Evolutionary conservation across 2,888 invertebrate genomes (phyloP).

Genomic region (Diogma glabrata): DNA sequence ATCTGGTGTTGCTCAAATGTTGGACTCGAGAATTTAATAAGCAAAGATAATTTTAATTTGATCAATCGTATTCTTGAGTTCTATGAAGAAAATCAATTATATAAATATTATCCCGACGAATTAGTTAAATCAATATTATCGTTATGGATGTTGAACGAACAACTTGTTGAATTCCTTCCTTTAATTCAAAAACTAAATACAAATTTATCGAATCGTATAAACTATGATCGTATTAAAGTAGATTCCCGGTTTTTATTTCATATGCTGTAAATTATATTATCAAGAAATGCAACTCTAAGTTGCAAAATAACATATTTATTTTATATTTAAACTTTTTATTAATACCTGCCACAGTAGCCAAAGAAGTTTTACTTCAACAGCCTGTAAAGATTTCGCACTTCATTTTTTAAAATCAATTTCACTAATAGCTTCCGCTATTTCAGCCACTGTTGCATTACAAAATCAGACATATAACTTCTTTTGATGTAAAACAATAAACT

Average conservation of each 20-base stretch:
- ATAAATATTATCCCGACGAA: constrained; percentile 28
- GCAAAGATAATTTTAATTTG: constrained; percentile 21
- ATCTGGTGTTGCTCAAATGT: constrained; percentile 32
- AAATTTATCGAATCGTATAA: constrained; percentile 8
- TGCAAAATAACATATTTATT: too few species aligned
- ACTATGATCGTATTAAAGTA: constrained; percentile 27
- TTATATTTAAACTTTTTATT: too few species aligned
- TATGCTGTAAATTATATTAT: constrained; percentile 43
- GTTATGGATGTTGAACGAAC: constrained; percentile 27
- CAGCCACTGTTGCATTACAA: too few species aligned
- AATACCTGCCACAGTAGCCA: too few species aligned
- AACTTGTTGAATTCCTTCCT: constrained; percentile 25
- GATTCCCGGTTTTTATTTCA: constrained; percentile 51
- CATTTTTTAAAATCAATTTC: too few species aligned
- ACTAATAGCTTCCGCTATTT: too few species aligned
- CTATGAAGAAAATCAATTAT: constrained; percentile 26
- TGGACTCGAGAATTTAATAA: constrained; percentile 19
- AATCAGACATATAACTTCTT: too few species aligned
- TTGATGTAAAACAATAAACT: too few species aligned
- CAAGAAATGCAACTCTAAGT: constrained; percentile 46
- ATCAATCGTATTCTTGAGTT: constrained; percentile 24
- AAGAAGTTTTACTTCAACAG: too few species aligned
- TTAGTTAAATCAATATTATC: constrained; percentile 30
- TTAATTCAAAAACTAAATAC: constrained; percentile 20
- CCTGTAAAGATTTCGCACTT: too few species aligned